phyloP scores from a whole-genome alignment of 2,113 vertebrate genomes.

The Drymodes brunneopygia region DNA sequence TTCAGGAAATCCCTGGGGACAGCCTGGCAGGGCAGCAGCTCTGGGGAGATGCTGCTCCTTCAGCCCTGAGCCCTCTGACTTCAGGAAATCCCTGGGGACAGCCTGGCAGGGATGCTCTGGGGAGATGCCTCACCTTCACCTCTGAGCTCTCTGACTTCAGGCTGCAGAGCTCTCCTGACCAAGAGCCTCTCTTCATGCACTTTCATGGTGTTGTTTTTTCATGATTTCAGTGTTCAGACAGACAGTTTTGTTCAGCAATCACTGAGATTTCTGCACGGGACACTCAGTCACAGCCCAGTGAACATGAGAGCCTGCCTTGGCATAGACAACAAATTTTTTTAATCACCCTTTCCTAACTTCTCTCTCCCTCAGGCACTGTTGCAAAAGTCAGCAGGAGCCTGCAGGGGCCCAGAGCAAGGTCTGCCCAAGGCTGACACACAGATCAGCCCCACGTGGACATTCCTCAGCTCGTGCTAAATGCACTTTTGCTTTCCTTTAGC shows the following conservation, averaged over 20 bases:
- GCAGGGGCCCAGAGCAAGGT: neutral
- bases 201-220: neutral
- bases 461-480: neutral
- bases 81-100: too few species aligned
- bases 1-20: too few species aligned
- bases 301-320: neutral
- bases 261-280: neutral
- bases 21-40: too few species aligned
- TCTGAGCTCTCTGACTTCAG: too few species aligned
- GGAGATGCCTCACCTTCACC: too few species aligned
- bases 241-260: neutral
- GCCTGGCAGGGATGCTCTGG: too few species aligned
- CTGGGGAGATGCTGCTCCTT: too few species aligned
- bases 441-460: conserved; percentile 28
- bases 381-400: conserved; percentile 22
- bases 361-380: neutral
- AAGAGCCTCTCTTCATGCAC: neutral
- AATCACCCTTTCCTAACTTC: neutral
- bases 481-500: neutral
- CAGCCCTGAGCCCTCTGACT: too few species aligned
- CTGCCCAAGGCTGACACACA: neutral
- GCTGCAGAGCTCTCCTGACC: neutral
- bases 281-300: neutral
- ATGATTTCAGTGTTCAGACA: neutral
- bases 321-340: neutral